phyloP scores from a whole-genome alignment of 53 echinoderm and acorn worm species.

The Arbacia lixula region DNA sequence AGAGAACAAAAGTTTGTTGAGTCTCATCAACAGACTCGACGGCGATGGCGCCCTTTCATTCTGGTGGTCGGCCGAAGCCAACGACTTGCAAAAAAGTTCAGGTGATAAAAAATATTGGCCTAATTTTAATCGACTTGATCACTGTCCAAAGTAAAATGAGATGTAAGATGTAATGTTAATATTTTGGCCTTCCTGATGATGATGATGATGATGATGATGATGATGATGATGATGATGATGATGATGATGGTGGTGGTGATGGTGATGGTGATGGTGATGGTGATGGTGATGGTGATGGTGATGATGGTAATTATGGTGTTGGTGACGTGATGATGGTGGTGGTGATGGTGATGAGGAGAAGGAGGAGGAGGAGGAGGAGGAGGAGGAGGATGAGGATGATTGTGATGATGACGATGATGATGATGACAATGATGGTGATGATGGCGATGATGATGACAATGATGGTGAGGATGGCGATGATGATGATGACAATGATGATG shows the following conservation, averaged over 20 bases:
- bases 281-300: not conserved
- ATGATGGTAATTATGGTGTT: not conserved
- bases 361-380: not conserved
- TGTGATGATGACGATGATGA: too few species aligned
- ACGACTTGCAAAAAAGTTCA: constrained; percentile 20
- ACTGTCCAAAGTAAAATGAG: too few species aligned
- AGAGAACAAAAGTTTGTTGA: constrained; percentile 42
- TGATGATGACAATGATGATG: not conserved
- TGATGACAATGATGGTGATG: not conserved
- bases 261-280: not conserved
- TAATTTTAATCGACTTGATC: too few species aligned
- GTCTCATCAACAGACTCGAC: constrained; percentile 25
- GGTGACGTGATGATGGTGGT: not conserved
- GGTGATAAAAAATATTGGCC: too few species aligned
- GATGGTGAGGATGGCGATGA: not conserved
- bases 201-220: not conserved
- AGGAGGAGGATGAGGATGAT: too few species aligned
- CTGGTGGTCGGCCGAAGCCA: constrained; percentile 38
- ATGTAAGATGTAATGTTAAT: too few species aligned
- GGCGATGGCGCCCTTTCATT: constrained; percentile 2
- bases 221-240: not conserved
- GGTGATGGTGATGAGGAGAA: not conserved
- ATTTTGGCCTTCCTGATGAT: too few species aligned
- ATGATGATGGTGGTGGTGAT: not conserved
- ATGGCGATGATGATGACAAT: not conserved